Percentiles rank a stretch among this genome's conserved stretches.
These are phyloP conservation scores for Neuroscelio doddi DNA, from an alignment of 2,888 invertebrate genomes.

Conservation along the genomic window DNA sequence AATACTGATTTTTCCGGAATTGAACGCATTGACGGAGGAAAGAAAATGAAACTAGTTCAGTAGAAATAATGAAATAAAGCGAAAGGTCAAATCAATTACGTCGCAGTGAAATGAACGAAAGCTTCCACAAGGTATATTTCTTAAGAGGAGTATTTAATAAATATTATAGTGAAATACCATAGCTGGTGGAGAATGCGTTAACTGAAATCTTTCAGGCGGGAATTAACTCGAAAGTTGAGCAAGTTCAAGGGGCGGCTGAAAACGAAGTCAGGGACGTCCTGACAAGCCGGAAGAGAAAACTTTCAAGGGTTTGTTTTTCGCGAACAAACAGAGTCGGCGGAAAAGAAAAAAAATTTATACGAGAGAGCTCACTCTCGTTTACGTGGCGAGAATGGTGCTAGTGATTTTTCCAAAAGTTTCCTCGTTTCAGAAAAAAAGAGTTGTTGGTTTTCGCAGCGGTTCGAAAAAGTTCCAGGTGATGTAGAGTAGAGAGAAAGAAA, in stretches of 20 bases:
- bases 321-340: constrained; percentile 50
- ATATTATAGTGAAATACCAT: constrained; percentile 8
- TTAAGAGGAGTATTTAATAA: constrained; percentile 15
- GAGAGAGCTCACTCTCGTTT: constrained; percentile 16
- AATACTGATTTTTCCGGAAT: neutral
- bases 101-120: neutral
- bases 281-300: constrained; percentile 48
- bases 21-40: neutral
- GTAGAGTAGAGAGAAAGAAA: constrained; percentile 24
- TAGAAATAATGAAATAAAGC: no score
- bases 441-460: constrained; percentile 4
- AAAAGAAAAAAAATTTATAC: constrained; percentile 17
- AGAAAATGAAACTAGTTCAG: neutral
- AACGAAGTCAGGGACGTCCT: constrained; percentile 29
- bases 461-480: constrained; percentile 29
- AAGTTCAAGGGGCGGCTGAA: constrained; percentile 26
- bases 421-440: constrained; percentile 2
- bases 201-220: constrained; percentile 5
- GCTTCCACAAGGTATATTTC: constrained; percentile 10
- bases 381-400: constrained; percentile 18
- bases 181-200: no score
- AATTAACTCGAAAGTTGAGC: constrained; percentile 31
- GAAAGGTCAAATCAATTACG: neutral
- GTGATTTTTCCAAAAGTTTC: constrained; percentile 38
- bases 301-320: constrained; percentile 54